Conservation (phyloP, 2,888 invertebrate genomes). For the Leucania comma region DNA sequence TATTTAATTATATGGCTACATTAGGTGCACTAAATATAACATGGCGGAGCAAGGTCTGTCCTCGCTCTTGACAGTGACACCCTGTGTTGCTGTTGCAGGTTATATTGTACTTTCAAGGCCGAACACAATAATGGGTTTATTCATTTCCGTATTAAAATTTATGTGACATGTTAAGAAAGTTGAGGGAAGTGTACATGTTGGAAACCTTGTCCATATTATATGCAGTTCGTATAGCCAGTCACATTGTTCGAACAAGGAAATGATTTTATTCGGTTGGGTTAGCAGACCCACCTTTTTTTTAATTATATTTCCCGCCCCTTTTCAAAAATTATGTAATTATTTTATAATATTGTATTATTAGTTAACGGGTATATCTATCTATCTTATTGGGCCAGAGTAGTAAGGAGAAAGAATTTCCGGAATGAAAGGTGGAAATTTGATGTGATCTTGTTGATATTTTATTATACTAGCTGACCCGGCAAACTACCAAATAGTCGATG, state of each 20-base stretch:
- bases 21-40: slow-evolving; percentile 69
- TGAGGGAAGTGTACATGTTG: slow-evolving; percentile 6
- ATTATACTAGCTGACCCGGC: too few relatives aligned
- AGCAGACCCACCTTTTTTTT: background rate
- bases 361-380: too few relatives aligned
- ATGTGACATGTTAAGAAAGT: slow-evolving; percentile 3
- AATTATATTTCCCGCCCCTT: too few relatives aligned
- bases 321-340: too few relatives aligned
- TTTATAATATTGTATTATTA: too few relatives aligned
- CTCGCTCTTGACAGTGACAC: slow-evolving; percentile 66
- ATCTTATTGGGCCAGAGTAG: too few relatives aligned
- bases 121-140: slow-evolving; percentile 22
- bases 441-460: too few relatives aligned
- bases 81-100: slow-evolving; percentile 26
- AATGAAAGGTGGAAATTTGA: too few relatives aligned
- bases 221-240: background rate
- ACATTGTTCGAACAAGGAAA: background rate
- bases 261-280: background rate
- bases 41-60: slow-evolving; percentile 53
- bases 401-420: too few relatives aligned
- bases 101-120: slow-evolving; percentile 52
- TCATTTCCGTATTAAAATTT: slow-evolving; percentile 44
- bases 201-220: background rate
- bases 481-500: too few relatives aligned
- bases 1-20: slow-evolving; percentile 67